Evolutionary conservation across 2,113 vertebrate genomes (phyloP).

Genomic region (Cyanistes caeruleus): DNA sequence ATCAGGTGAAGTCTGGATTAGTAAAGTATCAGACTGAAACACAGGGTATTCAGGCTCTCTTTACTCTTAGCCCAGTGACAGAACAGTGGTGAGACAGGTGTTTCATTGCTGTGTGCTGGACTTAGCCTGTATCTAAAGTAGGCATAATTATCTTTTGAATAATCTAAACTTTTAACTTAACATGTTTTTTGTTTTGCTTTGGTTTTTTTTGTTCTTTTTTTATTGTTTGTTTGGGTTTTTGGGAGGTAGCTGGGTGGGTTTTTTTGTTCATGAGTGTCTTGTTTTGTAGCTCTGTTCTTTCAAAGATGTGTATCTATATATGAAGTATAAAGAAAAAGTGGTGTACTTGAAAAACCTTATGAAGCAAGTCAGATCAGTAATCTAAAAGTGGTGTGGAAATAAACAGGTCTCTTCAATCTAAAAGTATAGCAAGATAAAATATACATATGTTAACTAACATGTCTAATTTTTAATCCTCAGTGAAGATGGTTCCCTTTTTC

Average conservation of each 20-base stretch:
- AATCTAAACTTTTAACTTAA: background rate
- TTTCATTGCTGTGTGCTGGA: background rate
- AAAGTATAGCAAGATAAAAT: background rate
- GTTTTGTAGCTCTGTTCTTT: background rate
- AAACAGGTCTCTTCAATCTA: background rate
- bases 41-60: background rate
- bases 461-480: background rate
- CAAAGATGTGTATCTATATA: background rate
- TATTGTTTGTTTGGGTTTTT: background rate
- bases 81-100: background rate
- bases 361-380: background rate
- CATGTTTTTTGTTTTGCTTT: background rate
- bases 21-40: background rate
- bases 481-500: background rate
- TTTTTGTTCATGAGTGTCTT: background rate
- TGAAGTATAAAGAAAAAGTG: background rate
- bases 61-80: background rate
- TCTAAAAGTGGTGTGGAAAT: background rate
- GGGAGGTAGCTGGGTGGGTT: no score
- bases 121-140: background rate
- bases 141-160: background rate
- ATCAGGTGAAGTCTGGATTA: background rate
- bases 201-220: rapidly evolving
- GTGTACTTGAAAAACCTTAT: background rate
- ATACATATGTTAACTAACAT: background rate